Evolutionary conservation across 2,888 invertebrate genomes (phyloP).

Genomic region (Choristoneura rosaceana): DNA sequence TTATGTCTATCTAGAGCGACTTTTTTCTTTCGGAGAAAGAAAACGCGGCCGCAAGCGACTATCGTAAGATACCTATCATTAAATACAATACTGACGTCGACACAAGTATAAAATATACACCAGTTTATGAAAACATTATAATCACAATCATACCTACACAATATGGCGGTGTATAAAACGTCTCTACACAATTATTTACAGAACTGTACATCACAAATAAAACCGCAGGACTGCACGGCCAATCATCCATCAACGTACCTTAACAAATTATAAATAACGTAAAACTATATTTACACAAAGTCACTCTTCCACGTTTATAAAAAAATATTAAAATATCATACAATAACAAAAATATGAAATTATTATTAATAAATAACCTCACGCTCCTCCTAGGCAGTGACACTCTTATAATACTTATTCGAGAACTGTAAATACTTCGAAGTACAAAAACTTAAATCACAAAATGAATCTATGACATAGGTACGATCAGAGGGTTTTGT

Average conservation of each 20-base stretch:
- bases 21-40: slow-evolving; percentile 42
- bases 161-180: slow-evolving; percentile 59
- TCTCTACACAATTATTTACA: slow-evolving; percentile 63
- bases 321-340: slow-evolving; percentile 61
- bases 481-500: slow-evolving; percentile 38
- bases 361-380: slow-evolving; percentile 59
- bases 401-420: slow-evolving; percentile 49
- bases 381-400: slow-evolving; percentile 67
- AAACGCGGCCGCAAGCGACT: slow-evolving; percentile 45
- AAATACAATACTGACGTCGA: slow-evolving; percentile 75
- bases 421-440: slow-evolving; percentile 48
- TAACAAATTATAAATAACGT: slow-evolving; percentile 68
- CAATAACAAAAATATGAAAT: slow-evolving; percentile 58
- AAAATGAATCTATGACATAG: slow-evolving; percentile 35
- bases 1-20: slow-evolving; percentile 12
- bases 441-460: slow-evolving; percentile 42
- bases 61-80: slow-evolving; percentile 58
- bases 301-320: slow-evolving; percentile 63
- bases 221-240: slow-evolving; percentile 46
- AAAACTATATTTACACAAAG: slow-evolving; percentile 78
- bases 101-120: slow-evolving; percentile 71
- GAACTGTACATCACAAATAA: slow-evolving; percentile 64
- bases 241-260: slow-evolving; percentile 58
- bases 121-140: slow-evolving; percentile 57
- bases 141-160: slow-evolving; percentile 66